These are phyloP conservation scores for Phaethornis superciliosus DNA, from an alignment of 2,113 vertebrate genomes.

Conservation along the genomic window DNA sequence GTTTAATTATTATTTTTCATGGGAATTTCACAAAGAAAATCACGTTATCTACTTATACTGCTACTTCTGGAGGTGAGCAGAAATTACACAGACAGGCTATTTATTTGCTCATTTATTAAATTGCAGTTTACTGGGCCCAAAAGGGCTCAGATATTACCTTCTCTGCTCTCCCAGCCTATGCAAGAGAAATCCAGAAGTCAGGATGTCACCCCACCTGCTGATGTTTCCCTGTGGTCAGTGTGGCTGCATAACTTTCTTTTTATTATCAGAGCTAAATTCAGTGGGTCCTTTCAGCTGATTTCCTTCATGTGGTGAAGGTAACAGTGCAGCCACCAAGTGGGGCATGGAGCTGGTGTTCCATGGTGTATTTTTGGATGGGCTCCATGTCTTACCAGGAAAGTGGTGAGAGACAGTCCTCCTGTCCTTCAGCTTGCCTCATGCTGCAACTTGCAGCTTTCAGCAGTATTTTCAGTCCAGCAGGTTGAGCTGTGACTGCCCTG, in stretches of 20 bases:
- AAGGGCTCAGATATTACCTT: not conserved
- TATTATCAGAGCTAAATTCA: not conserved
- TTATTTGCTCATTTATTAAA: not conserved
- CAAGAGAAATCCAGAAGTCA: not conserved
- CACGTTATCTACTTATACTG: not conserved
- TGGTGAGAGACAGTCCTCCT: not conserved
- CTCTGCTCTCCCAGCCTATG: not conserved
- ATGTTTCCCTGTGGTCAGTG: not conserved
- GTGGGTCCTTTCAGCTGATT: not conserved
- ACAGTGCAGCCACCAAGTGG: accelerated
- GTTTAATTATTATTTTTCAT: not conserved
- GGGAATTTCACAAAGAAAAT: constrained; percentile 39
- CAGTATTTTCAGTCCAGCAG: not conserved
- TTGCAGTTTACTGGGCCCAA: not conserved
- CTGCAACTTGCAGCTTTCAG: not conserved
- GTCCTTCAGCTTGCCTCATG: not conserved
- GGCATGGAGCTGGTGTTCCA: not conserved
- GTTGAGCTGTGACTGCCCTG: not conserved
- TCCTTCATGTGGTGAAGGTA: not conserved
- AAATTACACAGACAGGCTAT: not conserved
- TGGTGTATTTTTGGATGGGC: not conserved
- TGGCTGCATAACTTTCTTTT: not conserved
- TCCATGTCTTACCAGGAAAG: not conserved
- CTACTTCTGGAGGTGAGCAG: not conserved
- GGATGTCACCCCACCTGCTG: not conserved